Evolutionary conservation across 2,888 invertebrate genomes (phyloP), one percentile per base, ranked within the genome.

Genomic region (Bruchidius siliquastri): DNA sequence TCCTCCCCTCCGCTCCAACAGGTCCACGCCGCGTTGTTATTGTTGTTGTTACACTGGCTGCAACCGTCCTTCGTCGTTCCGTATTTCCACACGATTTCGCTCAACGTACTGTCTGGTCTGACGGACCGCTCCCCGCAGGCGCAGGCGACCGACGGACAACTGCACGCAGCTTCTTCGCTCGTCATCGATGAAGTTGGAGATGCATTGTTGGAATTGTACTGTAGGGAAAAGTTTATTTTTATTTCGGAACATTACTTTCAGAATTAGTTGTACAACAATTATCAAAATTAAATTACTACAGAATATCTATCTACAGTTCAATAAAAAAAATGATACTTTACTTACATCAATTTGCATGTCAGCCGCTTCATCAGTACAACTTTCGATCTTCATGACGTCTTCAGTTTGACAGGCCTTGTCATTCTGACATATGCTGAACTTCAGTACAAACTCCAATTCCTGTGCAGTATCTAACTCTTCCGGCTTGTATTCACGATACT

Each of bases 341-440:
- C 18, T 49, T 13, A 49, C 49, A 8, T 49, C 18, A 49, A 49
- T 49, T 49, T 49, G 49, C 49, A 21, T 68, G 20, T 68, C 8
- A 68, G 20, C 68, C 3, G 21, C 22, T 68, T 68, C 68, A 21
- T 20, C 68, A 20, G 2, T 13, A 22, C 68, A 10, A 68, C 20
- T n/a, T 13, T 13, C 49, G 49, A 49, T 49, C 21, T 21, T 68
- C 26, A 18, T 22, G 10, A 30, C 71, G 18, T 8, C 26, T 66
- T 78, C 89, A 0, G 91, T 91, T 83, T 91, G 91, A 77, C 90
- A 89, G 74, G 86, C 88, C 81, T 90, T 90, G 78, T 90, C 89
- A 79, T 87, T 88, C 81, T 87, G 88, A 76, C 88, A 87, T n/a
- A 92, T 88, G 81, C 91, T 90, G 85, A 94, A 94, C 83, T 93